Evolutionary conservation across 2,797 vertebrate genomes (phyloP), one percentile per base, ranked within the genome.

Genomic region (Natrix natrix): DNA sequence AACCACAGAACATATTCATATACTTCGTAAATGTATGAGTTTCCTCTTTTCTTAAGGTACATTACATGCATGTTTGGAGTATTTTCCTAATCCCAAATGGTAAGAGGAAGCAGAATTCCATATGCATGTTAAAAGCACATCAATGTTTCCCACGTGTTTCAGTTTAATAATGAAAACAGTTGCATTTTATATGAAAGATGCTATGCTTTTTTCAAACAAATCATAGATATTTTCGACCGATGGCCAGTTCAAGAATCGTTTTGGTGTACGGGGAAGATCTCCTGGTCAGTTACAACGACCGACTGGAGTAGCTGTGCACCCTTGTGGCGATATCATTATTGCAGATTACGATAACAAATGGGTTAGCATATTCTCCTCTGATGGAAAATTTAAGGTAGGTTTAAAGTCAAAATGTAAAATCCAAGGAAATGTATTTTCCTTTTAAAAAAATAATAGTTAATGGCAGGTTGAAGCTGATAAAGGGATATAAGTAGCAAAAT

Each of bases 341-440:
- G 99, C 99, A 1, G 99, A 99, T 96, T 99, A 99, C 8, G 99
- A 99, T 97, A 99, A 99, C 96, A 99, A 99, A 94, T 99, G 99
- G 99, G 98, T 99, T 97, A 99, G 99, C 99, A 99, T 99, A 97
- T 99, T 99, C 96, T 99, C 99, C 61, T 98, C 98, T 5, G 99
- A 99, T 91, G 99, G 99, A 89, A 99, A 99, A 96, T 99, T 99
- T 97, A 99, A 99, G 98, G 99, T 99, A 97, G 32, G 96, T 60
- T 1, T 93, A 87, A 22, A 4, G 59, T 24, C 2, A 87, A 88
- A 93, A 94, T n/a, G 92, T 78, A 86, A 90, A n/a, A n/a, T 43
- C 13, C 1, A 61, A 61, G 11, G 37, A 28, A 57, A 89, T 12
- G 10, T n/a, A 61, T 56, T 69, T 8, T 37, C 20, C 37, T 48